Conservation (phyloP, 2,888 invertebrate genomes). For the Dyspetes luteomarginatus region DNA sequence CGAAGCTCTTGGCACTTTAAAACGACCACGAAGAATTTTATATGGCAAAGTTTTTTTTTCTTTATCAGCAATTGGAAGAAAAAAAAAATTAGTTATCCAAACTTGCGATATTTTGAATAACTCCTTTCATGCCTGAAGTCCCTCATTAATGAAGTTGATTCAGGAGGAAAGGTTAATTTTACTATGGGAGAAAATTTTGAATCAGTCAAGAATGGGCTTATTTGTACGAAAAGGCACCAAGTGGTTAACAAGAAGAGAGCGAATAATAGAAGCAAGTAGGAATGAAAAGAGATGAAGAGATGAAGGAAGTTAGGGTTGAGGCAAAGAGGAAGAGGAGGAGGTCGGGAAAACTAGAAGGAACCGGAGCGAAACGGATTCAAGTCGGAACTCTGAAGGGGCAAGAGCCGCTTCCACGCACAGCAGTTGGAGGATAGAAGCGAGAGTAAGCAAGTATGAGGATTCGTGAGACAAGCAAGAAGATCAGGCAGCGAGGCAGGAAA, state of each 20-base stretch:
- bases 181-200: not conserved
- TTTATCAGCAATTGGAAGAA: not conserved
- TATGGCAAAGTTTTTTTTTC: not conserved
- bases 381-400: constrained; percentile 35
- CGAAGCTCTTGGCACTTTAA: no score
- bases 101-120: not conserved
- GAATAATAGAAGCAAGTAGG: not conserved
- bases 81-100: not conserved
- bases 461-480: constrained; percentile 53
- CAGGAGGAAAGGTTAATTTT: constrained; percentile 3
- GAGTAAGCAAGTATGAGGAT: constrained; percentile 47
- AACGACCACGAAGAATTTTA: no score
- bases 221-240: not conserved
- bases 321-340: constrained; percentile 29
- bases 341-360: constrained; percentile 37
- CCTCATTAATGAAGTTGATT: not conserved
- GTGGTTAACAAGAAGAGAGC: not conserved
- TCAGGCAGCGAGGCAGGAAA: constrained; percentile 28
- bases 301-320: constrained; percentile 2
- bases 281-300: constrained; percentile 29
- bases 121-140: not conserved
- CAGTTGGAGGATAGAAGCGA: not conserved
- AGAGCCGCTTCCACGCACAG: constrained; percentile 27
- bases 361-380: constrained; percentile 35
- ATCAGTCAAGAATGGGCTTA: not conserved